Evolutionary conservation across 1,140 invertebrate species (phyloP).

Genomic region (Drosophila repletoides): DNA sequence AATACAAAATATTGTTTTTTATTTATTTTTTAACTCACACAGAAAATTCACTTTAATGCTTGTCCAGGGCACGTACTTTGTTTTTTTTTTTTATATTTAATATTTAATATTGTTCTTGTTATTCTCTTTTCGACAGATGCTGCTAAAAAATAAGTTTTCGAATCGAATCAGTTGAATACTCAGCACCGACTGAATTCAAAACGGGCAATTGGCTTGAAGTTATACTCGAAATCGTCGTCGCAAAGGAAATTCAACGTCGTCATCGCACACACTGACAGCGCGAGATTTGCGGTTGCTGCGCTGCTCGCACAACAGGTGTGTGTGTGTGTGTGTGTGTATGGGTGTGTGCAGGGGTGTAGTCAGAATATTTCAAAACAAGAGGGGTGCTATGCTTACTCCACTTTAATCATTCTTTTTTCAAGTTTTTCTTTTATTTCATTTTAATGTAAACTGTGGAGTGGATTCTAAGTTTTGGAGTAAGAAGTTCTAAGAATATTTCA

Average conservation of each 20-base stretch:
- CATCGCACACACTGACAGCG: constrained; percentile 7
- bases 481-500: too few relatives aligned
- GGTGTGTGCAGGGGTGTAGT: background rate
- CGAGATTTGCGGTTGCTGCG: constrained; percentile 32
- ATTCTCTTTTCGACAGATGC: constrained; percentile 5
- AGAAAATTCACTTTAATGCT: constrained; percentile 18
- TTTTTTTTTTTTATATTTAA: constrained; percentile 1
- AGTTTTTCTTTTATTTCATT: too few relatives aligned
- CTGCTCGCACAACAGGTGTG: constrained; percentile 39
- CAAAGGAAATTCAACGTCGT: constrained; percentile 62
- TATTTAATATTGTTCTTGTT: constrained; percentile 5
- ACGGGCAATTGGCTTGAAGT: constrained; percentile 74
- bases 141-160: constrained; percentile 17
- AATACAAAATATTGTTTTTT: background rate
- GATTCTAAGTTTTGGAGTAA: too few relatives aligned
- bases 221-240: constrained; percentile 75
- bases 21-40: background rate
- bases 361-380: too few relatives aligned
- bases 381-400: too few relatives aligned
- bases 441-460: too few relatives aligned
- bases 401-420: too few relatives aligned
- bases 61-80: too few relatives aligned
- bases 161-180: constrained; percentile 73
- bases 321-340: constrained; percentile 8
- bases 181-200: constrained; percentile 71